A percentile compares a stretch with the other conserved stretches of the same genome.
phyloP scores from a whole-genome alignment of 2,113 vertebrate species.

The Hydrochoerus hydrochaeris region DNA sequence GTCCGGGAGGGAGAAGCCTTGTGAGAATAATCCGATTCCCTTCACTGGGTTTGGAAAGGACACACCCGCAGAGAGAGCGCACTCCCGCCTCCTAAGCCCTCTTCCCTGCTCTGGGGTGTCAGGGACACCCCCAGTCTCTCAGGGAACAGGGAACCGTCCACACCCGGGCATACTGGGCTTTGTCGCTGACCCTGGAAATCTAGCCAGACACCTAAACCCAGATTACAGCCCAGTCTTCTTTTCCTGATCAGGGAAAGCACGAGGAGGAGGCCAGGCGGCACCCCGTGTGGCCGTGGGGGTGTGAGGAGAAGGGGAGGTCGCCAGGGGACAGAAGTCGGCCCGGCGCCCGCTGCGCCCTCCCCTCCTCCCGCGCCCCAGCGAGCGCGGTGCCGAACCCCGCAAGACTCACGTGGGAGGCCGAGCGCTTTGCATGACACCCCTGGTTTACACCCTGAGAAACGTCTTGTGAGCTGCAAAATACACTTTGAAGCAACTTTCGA shows the following conservation, averaged over 20 bases:
- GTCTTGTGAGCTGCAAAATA: constrained; percentile 80
- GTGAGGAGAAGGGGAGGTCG: neutral
- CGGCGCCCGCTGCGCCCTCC: neutral
- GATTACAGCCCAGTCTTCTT: neutral
- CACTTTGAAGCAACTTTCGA: constrained; percentile 82
- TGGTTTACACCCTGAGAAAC: constrained; percentile 80
- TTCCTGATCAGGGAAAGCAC: neutral
- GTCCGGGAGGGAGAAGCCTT: neutral
- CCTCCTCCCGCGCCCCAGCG: neutral
- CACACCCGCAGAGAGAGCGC: neutral
- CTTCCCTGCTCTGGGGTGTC: neutral
- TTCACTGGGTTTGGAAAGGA: neutral
- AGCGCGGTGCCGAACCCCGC: constrained; percentile 32
- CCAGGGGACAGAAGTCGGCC: neutral
- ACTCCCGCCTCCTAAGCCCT: neutral
- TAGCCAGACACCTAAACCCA: constrained; percentile 31
- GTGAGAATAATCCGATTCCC: neutral
- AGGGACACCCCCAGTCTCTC: no score
- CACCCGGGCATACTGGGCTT: neutral
- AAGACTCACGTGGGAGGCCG: neutral
- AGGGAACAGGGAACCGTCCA: no score
- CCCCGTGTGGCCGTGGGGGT: neutral
- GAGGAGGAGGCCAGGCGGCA: neutral
- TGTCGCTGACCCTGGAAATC: constrained; percentile 43
- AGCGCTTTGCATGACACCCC: constrained; percentile 79